These are phyloP conservation scores for Nannobrachium achirus DNA, from an alignment of 2,113 vertebrate genomes.

Conservation along the genomic window DNA sequence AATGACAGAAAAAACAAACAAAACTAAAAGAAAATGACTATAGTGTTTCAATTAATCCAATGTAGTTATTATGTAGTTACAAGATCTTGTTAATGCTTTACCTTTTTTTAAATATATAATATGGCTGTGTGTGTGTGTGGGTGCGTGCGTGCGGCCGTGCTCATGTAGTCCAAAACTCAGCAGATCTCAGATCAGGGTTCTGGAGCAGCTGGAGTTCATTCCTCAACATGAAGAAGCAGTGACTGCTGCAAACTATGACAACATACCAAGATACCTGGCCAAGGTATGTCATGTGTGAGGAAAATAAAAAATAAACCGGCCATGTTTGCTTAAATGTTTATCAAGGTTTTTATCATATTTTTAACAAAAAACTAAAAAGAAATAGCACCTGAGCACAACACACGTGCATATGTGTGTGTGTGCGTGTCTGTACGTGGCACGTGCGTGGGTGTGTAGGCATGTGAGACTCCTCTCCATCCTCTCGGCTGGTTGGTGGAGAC, in stretches of 20 bases:
- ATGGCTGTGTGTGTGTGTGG: background rate
- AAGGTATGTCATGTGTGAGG: no score
- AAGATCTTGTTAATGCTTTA: no score
- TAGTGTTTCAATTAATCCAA: no score
- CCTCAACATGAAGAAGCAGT: slow-evolving; percentile 87
- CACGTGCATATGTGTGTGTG: background rate
- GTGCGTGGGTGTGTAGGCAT: slow-evolving; percentile 77
- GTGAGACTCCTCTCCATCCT: slow-evolving; percentile 93
- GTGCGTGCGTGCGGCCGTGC: background rate
- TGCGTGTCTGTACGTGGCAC: background rate
- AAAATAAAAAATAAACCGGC: no score
- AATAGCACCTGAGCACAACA: no score
- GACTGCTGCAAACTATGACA: slow-evolving; percentile 88
- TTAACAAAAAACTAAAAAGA: no score
- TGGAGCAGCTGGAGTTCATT: slow-evolving; percentile 95
- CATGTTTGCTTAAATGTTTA: no score
- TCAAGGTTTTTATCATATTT: no score
- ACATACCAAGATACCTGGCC: slow-evolving; percentile 90
- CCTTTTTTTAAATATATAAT: no score
- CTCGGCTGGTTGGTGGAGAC: slow-evolving; percentile 95
- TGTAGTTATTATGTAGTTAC: no score
- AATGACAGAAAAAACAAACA: no score
- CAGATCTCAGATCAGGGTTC: slow-evolving; percentile 88
- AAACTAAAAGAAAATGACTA: no score
- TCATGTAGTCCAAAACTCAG: slow-evolving; percentile 80